A percentile compares a stretch with the other conserved stretches of the same genome.
These are phyloP conservation scores for Drymodes brunneopygia DNA, from an alignment of 2,113 vertebrate species.

Conservation along the genomic window DNA sequence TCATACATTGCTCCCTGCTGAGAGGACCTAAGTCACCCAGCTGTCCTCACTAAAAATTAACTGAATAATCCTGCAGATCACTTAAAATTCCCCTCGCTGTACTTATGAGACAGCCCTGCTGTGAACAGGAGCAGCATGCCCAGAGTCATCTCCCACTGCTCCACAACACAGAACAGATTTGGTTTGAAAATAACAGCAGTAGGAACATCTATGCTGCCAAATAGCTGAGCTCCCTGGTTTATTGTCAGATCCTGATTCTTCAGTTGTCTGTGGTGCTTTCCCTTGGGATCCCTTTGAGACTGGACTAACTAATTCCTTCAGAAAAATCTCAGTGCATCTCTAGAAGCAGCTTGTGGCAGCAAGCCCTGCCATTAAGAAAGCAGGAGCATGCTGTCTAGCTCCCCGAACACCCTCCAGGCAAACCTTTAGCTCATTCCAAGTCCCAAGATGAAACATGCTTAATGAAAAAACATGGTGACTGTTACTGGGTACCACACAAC, in stretches of 20 bases:
- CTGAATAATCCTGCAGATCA: background rate
- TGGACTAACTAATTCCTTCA: background rate
- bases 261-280: background rate
- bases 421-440: background rate
- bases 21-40: conserved; percentile 4
- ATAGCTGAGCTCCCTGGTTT: background rate
- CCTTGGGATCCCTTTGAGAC: background rate
- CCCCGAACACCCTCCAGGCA: background rate
- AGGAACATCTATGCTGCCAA: background rate
- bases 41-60: conserved; percentile 5
- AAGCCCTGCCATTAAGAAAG: background rate
- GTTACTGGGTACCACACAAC: background rate
- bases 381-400: background rate
- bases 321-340: background rate
- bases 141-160: background rate
- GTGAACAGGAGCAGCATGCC: conserved; percentile 2
- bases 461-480: background rate
- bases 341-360: background rate
- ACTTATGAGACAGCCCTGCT: background rate
- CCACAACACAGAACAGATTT: conserved; percentile 6
- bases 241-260: background rate
- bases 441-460: background rate
- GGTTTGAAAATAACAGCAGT: conserved; percentile 6
- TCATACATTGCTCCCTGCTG: background rate
- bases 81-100: conserved; percentile 3